phyloP scores from a whole-genome alignment of 2,888 invertebrate species.

The Pollenia griseotomentosa region DNA sequence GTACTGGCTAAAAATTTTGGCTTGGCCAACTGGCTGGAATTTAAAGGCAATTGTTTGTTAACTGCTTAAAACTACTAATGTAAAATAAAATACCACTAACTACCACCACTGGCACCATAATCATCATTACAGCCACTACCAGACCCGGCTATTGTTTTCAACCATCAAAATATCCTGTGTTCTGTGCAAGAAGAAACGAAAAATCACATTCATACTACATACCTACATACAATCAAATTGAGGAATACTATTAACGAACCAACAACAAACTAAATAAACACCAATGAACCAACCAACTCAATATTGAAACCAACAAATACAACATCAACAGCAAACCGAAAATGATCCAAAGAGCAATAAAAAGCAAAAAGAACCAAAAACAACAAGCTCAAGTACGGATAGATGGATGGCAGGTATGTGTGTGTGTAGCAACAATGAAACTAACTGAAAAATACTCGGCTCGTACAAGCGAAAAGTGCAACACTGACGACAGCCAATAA shows the following conservation, averaged over 20 bases:
- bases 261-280: conserved; percentile 37
- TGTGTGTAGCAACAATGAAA: conserved; percentile 57
- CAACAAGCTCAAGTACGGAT: conserved; percentile 74
- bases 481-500: conserved; percentile 80
- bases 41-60: conserved; percentile 33
- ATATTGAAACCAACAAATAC: conserved; percentile 48
- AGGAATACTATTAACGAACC: conserved; percentile 32
- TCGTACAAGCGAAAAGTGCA: conserved; percentile 68
- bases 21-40: conserved; percentile 14
- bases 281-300: conserved; percentile 63
- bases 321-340: conserved; percentile 49
- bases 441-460: conserved; percentile 62
- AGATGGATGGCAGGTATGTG: conserved; percentile 39
- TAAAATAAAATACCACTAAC: conserved; percentile 19
- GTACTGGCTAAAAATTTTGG: neutral
- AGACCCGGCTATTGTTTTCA: conserved; percentile 29
- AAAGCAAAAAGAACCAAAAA: conserved; percentile 70
- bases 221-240: conserved; percentile 11
- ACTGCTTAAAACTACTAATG: conserved; percentile 32
- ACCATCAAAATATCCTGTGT: conserved; percentile 29
- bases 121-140: conserved; percentile 14
- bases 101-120: conserved; percentile 1
- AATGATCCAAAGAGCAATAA: conserved; percentile 44
- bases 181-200: conserved; percentile 44
- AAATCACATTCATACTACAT: conserved; percentile 39